Evolutionary conservation across 2,888 invertebrate genomes (phyloP).

Genomic region (Polia nebulosa): DNA sequence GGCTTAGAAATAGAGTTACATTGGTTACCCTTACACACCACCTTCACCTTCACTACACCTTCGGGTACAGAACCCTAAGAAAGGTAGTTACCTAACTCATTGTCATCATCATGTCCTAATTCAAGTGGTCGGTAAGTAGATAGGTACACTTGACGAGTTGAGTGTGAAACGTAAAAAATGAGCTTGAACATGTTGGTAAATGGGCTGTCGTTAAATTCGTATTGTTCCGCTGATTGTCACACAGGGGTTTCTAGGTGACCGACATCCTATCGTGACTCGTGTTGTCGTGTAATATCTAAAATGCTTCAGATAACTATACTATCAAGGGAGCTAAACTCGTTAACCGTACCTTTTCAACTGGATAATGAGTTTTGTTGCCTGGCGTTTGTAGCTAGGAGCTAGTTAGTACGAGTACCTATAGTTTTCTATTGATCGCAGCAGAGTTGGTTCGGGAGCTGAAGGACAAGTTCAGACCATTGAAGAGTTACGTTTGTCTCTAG

Average conservation of each 20-base stretch:
- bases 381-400: neutral
- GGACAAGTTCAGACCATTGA: neutral
- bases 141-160: neutral
- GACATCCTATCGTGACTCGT: slow-evolving; percentile 1
- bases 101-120: neutral
- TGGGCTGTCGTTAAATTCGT: neutral
- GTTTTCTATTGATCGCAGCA: neutral
- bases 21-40: no score
- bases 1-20: no score
- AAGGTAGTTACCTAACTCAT: no score
- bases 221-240: slow-evolving; percentile 9
- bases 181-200: slow-evolving; percentile 4
- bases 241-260: neutral
- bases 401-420: no score
- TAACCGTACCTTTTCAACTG: slow-evolving; percentile 14
- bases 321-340: slow-evolving; percentile 20
- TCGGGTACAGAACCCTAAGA: no score
- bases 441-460: neutral
- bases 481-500: neutral
- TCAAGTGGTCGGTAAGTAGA: neutral
- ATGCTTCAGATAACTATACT: neutral
- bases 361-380: slow-evolving; percentile 26
- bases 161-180: neutral
- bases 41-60: no score
- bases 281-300: slow-evolving; percentile 4